Evolutionary conservation across 2,113 vertebrate genomes (phyloP), one percentile per base, ranked within the genome.

Genomic region (Haplochromis vanheusdeni): DNA sequence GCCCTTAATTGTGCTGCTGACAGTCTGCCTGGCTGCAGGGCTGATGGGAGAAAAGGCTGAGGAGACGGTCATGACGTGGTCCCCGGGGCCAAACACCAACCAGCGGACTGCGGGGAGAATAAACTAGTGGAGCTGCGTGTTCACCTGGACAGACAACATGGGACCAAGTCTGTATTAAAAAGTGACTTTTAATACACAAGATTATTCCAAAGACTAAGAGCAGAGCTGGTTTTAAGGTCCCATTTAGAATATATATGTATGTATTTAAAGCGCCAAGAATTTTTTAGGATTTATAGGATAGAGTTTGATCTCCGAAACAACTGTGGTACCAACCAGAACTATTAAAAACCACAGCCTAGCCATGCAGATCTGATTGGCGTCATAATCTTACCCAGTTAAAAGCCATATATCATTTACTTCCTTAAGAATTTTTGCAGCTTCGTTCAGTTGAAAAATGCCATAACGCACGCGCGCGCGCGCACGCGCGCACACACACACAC

Each of bases 1-100:
- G 93, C 84, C 89, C 90, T 93, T 95, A 95, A 95, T 95, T 95
- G 94, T 93, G 87, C 93, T 88, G 90, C 92, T 88, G 93, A 94
- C 93, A 93, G 88, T 86, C 87, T 54, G 90, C 73, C 87, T 81
- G 89, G 91, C 95, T 91, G 86, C 85, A 68, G 92, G 94, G 91
- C 82, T 90, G 95, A 94, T 86, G 91, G 88, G 91, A 83, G 84
- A 70, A 89, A 70, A 75, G 58, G 89, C 75, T 45, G 85, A 73
- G 56, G 85, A 93, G 86, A 90, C 33, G 65, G 86, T 81, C 21
- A n/a, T 14, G 33, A 60, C 9, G 51, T 23, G 73, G 65, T 56
- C 83, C 84, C 82, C 12, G 51, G 28, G 81, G 86, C 75, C 60
- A 28, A 79, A 86, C 49, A n/a, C 62, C 82, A 35, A 86, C 68